phyloP scores from a whole-genome alignment of 2,113 vertebrate genomes.

The Cyphomyrus discorhynchus region DNA sequence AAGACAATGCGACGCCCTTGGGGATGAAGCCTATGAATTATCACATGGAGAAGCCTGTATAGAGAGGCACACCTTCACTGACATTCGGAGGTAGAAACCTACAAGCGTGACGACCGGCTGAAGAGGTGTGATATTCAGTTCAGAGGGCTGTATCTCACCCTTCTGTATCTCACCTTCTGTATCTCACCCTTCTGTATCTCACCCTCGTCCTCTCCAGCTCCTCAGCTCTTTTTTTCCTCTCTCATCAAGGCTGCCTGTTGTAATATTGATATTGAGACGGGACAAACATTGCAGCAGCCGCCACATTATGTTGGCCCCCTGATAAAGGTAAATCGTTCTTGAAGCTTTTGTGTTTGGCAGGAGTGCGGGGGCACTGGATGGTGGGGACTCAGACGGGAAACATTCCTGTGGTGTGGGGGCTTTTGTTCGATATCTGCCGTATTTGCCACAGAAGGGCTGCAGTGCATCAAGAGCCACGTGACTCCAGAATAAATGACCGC shows the following conservation, averaged over 20 bases:
- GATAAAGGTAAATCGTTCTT: conserved; percentile 50
- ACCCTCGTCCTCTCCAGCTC: conserved; percentile 14
- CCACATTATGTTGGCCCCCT: conserved; percentile 46
- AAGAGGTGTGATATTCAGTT: background rate
- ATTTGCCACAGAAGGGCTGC: background rate
- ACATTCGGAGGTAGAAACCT: background rate
- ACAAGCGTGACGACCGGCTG: background rate
- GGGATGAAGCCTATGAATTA: background rate
- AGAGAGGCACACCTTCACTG: background rate
- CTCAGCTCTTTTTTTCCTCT: background rate
- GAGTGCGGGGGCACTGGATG: background rate
- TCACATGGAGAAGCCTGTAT: background rate
- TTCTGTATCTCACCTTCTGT: conserved; percentile 2
- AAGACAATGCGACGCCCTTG: conserved; percentile 3
- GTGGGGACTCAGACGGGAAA: background rate
- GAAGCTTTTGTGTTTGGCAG: background rate
- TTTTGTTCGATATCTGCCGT: background rate
- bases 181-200: background rate
- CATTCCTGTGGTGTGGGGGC: background rate
- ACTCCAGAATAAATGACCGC: background rate
- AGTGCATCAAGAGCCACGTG: background rate
- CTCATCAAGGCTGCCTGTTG: conserved; percentile 32
- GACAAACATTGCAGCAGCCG: conserved; percentile 26
- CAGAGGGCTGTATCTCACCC: background rate
- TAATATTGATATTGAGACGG: conserved; percentile 28